Percentiles rank a stretch among this genome's conserved stretches.
These are phyloP conservation scores for Amiota mariae DNA, from an alignment of 2,888 invertebrate species.

Conservation along the genomic window DNA sequence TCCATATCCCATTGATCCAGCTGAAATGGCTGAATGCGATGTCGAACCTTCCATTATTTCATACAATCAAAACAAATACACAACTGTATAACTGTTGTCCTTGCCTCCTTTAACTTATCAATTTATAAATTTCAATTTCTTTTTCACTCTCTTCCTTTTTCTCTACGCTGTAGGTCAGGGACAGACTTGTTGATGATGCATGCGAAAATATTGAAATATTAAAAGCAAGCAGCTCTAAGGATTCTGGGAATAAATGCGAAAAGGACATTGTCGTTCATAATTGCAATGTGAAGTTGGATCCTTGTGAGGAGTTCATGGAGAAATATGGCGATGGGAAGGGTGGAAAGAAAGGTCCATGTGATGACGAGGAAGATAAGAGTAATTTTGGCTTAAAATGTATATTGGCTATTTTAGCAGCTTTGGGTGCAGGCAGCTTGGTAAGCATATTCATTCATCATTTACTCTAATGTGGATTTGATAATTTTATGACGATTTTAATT, in stretches of 20 bases:
- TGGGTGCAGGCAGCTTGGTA: conserved; percentile 64
- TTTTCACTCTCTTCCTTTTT: neutral
- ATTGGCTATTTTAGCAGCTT: conserved; percentile 57
- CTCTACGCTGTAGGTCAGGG: neutral
- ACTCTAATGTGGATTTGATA: neutral
- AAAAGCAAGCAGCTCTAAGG: conserved; percentile 33
- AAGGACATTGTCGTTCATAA: conserved; percentile 20
- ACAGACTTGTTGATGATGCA: neutral
- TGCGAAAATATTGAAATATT: conserved; percentile 51
- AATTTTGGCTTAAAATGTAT: conserved; percentile 44
- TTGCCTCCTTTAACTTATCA: neutral
- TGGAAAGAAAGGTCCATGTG: neutral
- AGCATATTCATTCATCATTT: conserved; percentile 15
- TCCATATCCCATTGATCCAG: conserved; percentile 15
- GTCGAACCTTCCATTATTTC: neutral
- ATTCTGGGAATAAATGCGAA: conserved; percentile 38
- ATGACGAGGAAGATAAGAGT: conserved; percentile 26
- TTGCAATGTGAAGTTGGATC: conserved; percentile 37
- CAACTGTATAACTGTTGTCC: conserved; percentile 11
- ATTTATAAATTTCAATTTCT: neutral
- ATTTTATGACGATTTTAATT: neutral
- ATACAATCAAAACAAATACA: conserved; percentile 7
- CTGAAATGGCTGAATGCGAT: conserved; percentile 4
- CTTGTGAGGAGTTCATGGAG: conserved; percentile 53
- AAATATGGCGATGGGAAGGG: conserved; percentile 26